Percentiles rank a stretch among this genome's conserved stretches.
Evolutionary conservation across 2,113 vertebrate species (phyloP).

Genomic region (Martes martes): DNA sequence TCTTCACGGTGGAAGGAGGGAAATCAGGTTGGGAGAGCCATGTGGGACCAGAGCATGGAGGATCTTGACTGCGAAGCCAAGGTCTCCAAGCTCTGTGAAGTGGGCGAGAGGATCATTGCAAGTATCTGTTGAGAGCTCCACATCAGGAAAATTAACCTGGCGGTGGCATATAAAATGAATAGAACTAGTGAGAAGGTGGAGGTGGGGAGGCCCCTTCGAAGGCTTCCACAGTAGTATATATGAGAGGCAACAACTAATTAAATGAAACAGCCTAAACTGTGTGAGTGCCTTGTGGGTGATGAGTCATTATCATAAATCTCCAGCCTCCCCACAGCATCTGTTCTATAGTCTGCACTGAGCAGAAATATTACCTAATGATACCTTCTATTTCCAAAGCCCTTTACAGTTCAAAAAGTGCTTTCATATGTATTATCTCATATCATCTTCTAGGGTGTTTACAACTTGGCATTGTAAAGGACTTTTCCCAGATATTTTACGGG

Average conservation of each 20-base stretch:
- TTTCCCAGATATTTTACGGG: not conserved
- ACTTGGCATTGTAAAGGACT: conserved; percentile 17
- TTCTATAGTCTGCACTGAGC: conserved; percentile 28
- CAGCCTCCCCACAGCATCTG: conserved; percentile 45
- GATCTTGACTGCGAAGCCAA: not conserved
- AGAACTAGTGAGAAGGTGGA: not conserved
- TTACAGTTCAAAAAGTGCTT: conserved; percentile 51
- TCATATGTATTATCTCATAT: conserved; percentile 38
- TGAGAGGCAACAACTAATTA: conserved; percentile 47
- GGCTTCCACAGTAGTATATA: not conserved
- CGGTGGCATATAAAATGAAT: not conserved
- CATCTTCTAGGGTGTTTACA: conserved; percentile 37
- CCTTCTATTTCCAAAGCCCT: conserved; percentile 51
- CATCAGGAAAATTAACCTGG: conserved; percentile 9
- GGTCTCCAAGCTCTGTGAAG: not conserved
- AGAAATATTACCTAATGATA: conserved; percentile 48
- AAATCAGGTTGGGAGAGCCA: not conserved
- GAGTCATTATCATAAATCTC: conserved; percentile 60
- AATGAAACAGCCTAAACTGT: conserved; percentile 52
- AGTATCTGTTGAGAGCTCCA: not conserved
- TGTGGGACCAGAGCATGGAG: not conserved
- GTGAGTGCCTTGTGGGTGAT: conserved; percentile 48
- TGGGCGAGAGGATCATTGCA: not conserved
- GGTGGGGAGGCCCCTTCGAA: not conserved
- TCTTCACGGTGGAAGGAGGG: not conserved